A percentile compares a stretch with the other conserved stretches of the same genome.
phyloP scores from a whole-genome alignment of 2,888 invertebrate genomes.

The Agapostemon virescens region DNA sequence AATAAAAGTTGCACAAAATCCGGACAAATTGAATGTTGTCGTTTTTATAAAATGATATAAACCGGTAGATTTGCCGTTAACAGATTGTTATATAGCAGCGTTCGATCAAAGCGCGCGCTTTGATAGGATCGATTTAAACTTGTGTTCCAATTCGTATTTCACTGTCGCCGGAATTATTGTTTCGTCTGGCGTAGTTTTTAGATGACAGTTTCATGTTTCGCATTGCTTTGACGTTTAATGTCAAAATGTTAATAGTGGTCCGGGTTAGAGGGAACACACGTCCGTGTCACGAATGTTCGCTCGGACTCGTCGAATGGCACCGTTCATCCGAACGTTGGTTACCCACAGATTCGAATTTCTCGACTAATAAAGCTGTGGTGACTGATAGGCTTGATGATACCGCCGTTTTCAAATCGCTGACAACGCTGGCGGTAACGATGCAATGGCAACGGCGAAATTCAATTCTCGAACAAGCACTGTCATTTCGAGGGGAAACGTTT shows the following conservation, averaged over 20 bases:
- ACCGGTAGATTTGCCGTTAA: no score
- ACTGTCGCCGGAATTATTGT: neutral
- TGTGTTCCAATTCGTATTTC: neutral
- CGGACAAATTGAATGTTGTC: no score
- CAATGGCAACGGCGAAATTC: slow-evolving; percentile 15
- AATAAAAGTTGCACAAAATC: no score
- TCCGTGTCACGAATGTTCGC: neutral
- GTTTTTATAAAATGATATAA: no score
- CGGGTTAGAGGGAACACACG: neutral
- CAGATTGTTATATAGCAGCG: no score
- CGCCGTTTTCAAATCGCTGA: slow-evolving; percentile 45
- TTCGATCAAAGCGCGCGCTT: no score
- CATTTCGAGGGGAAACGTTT: neutral
- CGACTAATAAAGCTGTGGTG: slow-evolving; percentile 53
- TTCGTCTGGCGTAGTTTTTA: neutral
- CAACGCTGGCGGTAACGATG: slow-evolving; percentile 19
- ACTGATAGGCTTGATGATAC: slow-evolving; percentile 47
- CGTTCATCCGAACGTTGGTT: slow-evolving; percentile 33
- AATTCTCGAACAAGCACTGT: neutral
- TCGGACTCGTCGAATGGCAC: neutral
- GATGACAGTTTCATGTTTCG: neutral
- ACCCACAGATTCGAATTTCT: slow-evolving; percentile 55
- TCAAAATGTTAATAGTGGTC: neutral
- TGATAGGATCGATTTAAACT: neutral
- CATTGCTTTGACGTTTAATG: neutral